Conservation (phyloP, 1,140 invertebrate genomes). For the Lordiphosa stackelbergi region DNA sequence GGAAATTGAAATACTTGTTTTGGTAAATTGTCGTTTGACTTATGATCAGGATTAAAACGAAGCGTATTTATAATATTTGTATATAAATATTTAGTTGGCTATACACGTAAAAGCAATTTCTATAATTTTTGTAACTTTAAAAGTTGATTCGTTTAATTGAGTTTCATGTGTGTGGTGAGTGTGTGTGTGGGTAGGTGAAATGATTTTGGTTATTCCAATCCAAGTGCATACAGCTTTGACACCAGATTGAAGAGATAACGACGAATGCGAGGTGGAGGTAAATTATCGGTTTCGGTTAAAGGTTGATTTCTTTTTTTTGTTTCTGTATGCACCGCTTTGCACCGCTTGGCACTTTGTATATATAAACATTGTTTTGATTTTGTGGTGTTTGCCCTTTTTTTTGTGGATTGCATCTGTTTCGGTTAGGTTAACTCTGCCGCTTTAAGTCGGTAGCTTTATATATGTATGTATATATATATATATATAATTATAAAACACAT, state of each 20-base stretch:
- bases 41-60: background rate
- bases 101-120: constrained; percentile 63
- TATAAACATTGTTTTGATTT: constrained; percentile 16
- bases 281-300: constrained; percentile 35
- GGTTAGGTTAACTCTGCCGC: constrained; percentile 9
- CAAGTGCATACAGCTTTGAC: constrained; percentile 24
- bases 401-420: constrained; percentile 20
- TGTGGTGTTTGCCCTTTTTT: constrained; percentile 2
- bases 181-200: constrained; percentile 1
- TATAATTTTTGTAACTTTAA: constrained; percentile 56
- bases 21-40: no score
- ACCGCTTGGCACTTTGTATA: constrained; percentile 6
- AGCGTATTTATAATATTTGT: constrained; percentile 20
- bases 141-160: constrained; percentile 71
- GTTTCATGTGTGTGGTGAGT: constrained; percentile 24
- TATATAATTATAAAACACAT: constrained; percentile 14
- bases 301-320: no score
- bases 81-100: constrained; percentile 42
- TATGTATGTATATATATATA: constrained; percentile 7
- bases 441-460: constrained; percentile 6
- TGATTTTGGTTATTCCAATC: constrained; percentile 11
- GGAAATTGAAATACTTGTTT: no score
- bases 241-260: constrained; percentile 10
- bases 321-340: constrained; percentile 8
- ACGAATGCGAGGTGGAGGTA: constrained; percentile 42